Conservation (phyloP, 2,113 vertebrate species). For the Triplophysa dalaica region DNA sequence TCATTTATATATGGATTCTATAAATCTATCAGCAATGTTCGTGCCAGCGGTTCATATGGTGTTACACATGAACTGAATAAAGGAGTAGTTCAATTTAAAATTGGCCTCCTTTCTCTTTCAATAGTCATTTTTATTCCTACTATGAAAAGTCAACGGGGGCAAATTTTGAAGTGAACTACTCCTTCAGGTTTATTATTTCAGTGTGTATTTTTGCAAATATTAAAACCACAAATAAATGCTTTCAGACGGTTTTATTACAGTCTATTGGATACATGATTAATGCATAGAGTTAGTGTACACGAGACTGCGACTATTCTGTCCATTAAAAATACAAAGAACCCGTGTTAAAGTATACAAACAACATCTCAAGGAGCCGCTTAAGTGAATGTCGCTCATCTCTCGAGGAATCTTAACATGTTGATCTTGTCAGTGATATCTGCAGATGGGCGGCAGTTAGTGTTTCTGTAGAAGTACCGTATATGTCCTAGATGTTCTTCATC, state of each 20-base stretch:
- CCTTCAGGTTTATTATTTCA: too few species aligned
- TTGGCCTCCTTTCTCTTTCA: not conserved
- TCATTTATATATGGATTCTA: conserved; percentile 72
- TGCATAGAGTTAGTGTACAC: not conserved
- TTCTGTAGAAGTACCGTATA: conserved; percentile 19
- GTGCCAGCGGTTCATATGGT: conserved; percentile 53
- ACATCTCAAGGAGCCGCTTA: not conserved
- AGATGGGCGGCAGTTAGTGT: not conserved
- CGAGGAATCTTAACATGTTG: not conserved
- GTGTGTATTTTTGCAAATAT: too few species aligned
- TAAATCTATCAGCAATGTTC: conserved; percentile 65
- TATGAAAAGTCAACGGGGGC: too few species aligned
- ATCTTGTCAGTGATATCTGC: conserved; percentile 13
- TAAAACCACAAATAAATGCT: too few species aligned
- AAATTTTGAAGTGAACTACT: too few species aligned
- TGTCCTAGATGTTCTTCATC: conserved; percentile 14
- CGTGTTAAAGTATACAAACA: not conserved
- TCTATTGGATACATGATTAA: too few species aligned
- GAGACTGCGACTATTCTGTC: not conserved
- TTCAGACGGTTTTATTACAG: too few species aligned
- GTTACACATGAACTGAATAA: conserved; percentile 23
- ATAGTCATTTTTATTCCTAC: too few species aligned
- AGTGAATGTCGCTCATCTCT: not conserved
- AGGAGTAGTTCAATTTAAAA: too few species aligned
- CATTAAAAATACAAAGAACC: not conserved